Evolutionary conservation across 1,140 invertebrate genomes (phyloP), one percentile per base, ranked within the genome.

Genomic region (Neelides sp.): DNA sequence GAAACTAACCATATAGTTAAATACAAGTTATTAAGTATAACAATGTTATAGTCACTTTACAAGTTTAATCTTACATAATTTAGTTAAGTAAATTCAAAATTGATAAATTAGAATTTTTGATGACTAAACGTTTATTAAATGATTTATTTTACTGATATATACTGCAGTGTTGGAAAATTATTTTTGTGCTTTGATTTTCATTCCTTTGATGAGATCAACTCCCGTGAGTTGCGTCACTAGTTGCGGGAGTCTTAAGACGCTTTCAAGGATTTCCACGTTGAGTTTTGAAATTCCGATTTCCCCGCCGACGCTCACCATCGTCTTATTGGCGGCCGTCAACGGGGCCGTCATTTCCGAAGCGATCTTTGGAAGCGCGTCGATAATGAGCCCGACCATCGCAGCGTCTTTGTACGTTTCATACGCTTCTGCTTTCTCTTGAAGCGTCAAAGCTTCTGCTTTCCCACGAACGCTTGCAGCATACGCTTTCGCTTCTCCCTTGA

Each of bases 311-410:
- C 87, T 89, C 7, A 96, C 83, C 90, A 89, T 94, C 12, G 84
- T 91, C 59, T 92, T 82, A 68, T 91, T 93, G 65, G 86, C 91
- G 2, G 85, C n/a, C n/a, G 78, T 67, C n/a, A n/a, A n/a, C n/a
- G n/a, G n/a, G n/a, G n/a, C n/a, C n/a, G n/a, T n/a, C 93, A n/a
- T n/a, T n/a, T n/a, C n/a, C n/a, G n/a, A n/a, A n/a, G n/a, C n/a
- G n/a, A 66, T 91, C 86, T n/a, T 93, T 30, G 92, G 92, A 62
- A 96, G 68, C 15, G 85, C 87, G 48, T 94, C 87, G 15, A 97
- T 75, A 64, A 94, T 80, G 92, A 96, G 96, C 63, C 96, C 91
- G 46, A 95, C 79, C 81, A 95, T 92, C 30, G 93, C 93, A 40
- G 93, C 91, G 55, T 86, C 87, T 57, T 89, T 85, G 64, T 95